Evolutionary conservation across 2,888 invertebrate species (phyloP).

Genomic region (Trachelus tabidus): DNA sequence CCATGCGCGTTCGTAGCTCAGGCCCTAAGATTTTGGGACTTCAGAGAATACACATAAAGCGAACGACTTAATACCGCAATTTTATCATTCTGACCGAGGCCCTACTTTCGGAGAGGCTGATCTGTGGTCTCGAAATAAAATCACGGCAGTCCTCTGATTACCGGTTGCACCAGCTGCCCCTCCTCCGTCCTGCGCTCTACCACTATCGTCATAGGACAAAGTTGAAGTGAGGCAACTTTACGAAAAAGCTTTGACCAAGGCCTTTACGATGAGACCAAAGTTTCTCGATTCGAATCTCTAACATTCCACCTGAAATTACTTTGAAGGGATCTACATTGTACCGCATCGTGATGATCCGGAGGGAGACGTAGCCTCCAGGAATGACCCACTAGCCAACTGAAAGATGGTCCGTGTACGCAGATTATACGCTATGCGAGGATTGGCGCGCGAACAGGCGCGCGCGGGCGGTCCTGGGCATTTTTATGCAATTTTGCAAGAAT

Average conservation of each 20-base stretch:
- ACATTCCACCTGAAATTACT: background rate
- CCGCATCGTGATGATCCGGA: conserved; percentile 23
- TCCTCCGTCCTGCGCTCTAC: conserved; percentile 22
- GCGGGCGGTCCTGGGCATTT: conserved; percentile 34
- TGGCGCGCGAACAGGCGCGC: conserved; percentile 22
- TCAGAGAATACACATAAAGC: conserved; percentile 66
- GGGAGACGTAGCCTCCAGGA: conserved; percentile 31
- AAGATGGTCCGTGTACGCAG: conserved; percentile 25
- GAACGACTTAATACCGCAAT: conserved; percentile 66
- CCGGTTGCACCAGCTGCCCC: conserved; percentile 37
- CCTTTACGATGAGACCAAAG: too few species aligned
- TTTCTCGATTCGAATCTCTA: too few species aligned
- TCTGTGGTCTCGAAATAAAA: conserved; percentile 65
- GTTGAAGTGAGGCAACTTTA: background rate
- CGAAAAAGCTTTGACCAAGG: too few species aligned
- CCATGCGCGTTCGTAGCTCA: conserved; percentile 32
- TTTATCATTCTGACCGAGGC: conserved; percentile 61
- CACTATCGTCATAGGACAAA: conserved; percentile 29
- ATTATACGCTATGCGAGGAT: conserved; percentile 26
- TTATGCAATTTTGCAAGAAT: conserved; percentile 64
- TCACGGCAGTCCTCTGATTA: conserved; percentile 57
- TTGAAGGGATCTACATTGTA: background rate
- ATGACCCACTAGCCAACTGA: conserved; percentile 55
- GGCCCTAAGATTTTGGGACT: conserved; percentile 53
- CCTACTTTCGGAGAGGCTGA: conserved; percentile 42